Evolutionary conservation across 2,113 vertebrate genomes (phyloP).

Genomic region (Syrrhaptes paradoxus): DNA sequence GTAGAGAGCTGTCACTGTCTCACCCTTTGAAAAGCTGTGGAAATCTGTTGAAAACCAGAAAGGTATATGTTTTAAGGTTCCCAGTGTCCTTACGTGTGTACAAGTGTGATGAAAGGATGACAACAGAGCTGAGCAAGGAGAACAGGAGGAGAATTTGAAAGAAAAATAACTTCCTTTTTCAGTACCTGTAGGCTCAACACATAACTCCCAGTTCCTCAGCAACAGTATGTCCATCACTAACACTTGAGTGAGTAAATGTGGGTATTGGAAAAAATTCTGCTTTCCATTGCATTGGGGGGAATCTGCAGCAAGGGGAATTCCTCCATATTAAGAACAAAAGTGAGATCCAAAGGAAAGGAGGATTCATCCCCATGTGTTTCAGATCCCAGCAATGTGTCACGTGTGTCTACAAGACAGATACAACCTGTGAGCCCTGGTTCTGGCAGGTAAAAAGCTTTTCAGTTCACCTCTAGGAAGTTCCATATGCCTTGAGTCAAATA

Average conservation of each 20-base stretch:
- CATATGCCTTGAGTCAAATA: conserved; percentile 14
- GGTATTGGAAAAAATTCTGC: background rate
- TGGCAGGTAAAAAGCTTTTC: conserved; percentile 2
- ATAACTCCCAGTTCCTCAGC: background rate
- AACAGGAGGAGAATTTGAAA: background rate
- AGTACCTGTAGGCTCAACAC: background rate
- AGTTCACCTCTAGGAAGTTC: conserved; percentile 6
- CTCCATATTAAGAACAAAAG: background rate
- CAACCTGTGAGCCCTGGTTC: background rate
- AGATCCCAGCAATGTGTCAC: background rate
- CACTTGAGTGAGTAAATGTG: background rate
- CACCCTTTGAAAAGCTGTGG: background rate
- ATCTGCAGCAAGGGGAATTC: background rate
- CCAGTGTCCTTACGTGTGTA: background rate
- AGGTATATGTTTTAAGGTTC: background rate
- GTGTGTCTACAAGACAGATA: background rate
- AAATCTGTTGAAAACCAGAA: background rate
- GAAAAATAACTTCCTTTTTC: conserved; percentile 21
- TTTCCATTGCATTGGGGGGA: background rate
- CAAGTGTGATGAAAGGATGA: background rate
- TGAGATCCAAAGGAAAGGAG: background rate
- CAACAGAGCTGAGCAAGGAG: background rate
- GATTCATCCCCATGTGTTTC: background rate
- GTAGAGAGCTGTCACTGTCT: background rate
- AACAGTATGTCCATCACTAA: background rate